phyloP scores from a whole-genome alignment of 1,140 invertebrate genomes.

The Homarus americanus region DNA sequence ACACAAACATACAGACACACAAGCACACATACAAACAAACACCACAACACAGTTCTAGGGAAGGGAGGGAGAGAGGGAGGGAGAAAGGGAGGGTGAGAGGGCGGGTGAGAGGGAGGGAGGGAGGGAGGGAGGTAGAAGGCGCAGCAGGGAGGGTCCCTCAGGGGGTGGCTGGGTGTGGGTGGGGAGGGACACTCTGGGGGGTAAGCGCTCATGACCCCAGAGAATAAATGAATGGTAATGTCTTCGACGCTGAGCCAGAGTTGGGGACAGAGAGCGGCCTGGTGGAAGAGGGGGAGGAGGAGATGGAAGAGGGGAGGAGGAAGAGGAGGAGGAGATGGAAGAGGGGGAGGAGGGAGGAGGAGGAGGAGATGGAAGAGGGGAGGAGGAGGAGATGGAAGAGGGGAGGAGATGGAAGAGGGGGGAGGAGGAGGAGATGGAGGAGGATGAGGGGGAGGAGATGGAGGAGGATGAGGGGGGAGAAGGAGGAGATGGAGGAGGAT shows the following conservation, averaged over 20 bases:
- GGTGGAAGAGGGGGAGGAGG: neutral
- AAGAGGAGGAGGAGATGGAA: neutral
- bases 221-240: slow-evolving; percentile 39
- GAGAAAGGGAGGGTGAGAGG: neutral
- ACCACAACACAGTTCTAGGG: neutral
- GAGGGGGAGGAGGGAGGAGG: too few relatives aligned
- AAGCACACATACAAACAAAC: too few relatives aligned
- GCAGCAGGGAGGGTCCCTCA: neutral
- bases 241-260: neutral
- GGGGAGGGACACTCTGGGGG: neutral
- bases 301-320: neutral
- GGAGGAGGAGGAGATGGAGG: neutral
- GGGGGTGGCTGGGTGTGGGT: neutral
- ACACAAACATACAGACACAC: too few relatives aligned
- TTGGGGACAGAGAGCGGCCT: neutral
- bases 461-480: neutral
- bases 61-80: neutral
- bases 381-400: too few relatives aligned
- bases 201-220: neutral
- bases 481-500: neutral
- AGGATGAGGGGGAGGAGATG: neutral
- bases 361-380: too few relatives aligned
- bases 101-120: neutral
- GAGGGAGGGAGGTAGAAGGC: neutral
- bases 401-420: neutral